phyloP scores from a whole-genome alignment of 1,140 invertebrate species.

The Pogonomyrmex californicus region DNA sequence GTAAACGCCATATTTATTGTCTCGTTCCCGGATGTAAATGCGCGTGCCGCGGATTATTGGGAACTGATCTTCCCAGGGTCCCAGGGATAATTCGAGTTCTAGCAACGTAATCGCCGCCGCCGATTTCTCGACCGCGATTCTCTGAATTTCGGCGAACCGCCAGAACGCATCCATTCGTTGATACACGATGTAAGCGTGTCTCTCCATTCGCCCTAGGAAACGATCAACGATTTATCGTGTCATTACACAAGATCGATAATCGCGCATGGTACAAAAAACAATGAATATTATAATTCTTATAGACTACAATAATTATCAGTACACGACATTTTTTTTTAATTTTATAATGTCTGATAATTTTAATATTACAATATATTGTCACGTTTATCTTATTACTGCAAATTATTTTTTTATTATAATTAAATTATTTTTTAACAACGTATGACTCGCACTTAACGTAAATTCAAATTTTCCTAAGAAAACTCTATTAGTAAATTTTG shows the following conservation, averaged over 20 bases:
- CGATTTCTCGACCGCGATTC: conserved; percentile 39
- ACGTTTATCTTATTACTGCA: background rate
- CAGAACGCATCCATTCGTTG: conserved; percentile 29
- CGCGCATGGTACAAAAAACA: background rate
- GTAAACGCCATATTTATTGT: conserved; percentile 81
- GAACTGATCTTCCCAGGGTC: conserved; percentile 78
- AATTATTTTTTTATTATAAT: background rate
- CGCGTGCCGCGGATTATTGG: conserved; percentile 81
- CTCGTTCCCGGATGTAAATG: conserved; percentile 80
- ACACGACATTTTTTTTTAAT: background rate
- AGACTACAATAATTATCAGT: background rate
- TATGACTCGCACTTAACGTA: background rate
- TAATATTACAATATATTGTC: background rate
- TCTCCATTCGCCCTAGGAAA: background rate
- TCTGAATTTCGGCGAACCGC: conserved; percentile 51
- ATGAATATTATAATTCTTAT: background rate
- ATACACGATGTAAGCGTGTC: background rate
- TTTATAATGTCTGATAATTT: background rate
- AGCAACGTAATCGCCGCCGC: conserved; percentile 31
- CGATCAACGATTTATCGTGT: background rate
- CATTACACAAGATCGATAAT: background rate
- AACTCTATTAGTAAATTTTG: background rate
- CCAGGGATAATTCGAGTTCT: conserved; percentile 73
- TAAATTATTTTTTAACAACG: background rate
- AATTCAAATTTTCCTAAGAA: background rate